These are phyloP conservation scores for Hyperoplus immaculatus DNA, from an alignment of 2,797 vertebrate genomes.

Conservation along the genomic window DNA sequence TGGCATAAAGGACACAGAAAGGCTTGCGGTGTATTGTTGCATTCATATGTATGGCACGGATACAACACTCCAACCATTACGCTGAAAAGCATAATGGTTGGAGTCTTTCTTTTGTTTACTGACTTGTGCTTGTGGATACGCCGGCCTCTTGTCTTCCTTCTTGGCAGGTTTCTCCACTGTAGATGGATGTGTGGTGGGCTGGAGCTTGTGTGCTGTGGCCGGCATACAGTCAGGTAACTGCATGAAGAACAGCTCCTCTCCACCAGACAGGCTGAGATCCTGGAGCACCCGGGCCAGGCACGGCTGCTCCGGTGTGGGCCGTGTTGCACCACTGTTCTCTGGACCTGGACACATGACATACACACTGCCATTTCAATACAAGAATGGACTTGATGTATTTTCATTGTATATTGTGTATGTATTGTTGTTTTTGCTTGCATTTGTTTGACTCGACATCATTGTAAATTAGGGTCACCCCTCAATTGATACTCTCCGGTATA, in stretches of 20 bases:
- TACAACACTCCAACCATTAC: not conserved
- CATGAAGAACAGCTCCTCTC: slow-evolving; percentile 85
- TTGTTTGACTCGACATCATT: too few species aligned
- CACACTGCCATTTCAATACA: not conserved
- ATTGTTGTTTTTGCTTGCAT: too few species aligned
- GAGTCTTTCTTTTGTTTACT: slow-evolving; percentile 20
- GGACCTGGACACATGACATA: slow-evolving; percentile 47
- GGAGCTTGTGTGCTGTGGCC: slow-evolving; percentile 19
- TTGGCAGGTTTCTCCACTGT: slow-evolving; percentile 49
- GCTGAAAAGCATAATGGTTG: not conserved
- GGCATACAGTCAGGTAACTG: slow-evolving; percentile 87
- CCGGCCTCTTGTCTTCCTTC: slow-evolving; percentile 72
- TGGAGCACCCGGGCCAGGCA: slow-evolving; percentile 78
- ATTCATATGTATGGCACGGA: not conserved
- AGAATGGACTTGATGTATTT: not conserved
- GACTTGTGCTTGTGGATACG: slow-evolving; percentile 70
- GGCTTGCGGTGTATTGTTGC: not conserved
- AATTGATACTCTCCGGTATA: too few species aligned
- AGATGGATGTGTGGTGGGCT: not conserved
- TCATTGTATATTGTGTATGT: too few species aligned
- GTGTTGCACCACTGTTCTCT: slow-evolving; percentile 47
- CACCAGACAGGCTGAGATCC: slow-evolving; percentile 77
- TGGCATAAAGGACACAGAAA: not conserved
- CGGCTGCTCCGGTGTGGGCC: slow-evolving; percentile 53
- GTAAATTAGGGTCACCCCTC: too few species aligned